Conservation (phyloP, 2,797 vertebrate genomes). For the Sebastes taczanowskii region DNA sequence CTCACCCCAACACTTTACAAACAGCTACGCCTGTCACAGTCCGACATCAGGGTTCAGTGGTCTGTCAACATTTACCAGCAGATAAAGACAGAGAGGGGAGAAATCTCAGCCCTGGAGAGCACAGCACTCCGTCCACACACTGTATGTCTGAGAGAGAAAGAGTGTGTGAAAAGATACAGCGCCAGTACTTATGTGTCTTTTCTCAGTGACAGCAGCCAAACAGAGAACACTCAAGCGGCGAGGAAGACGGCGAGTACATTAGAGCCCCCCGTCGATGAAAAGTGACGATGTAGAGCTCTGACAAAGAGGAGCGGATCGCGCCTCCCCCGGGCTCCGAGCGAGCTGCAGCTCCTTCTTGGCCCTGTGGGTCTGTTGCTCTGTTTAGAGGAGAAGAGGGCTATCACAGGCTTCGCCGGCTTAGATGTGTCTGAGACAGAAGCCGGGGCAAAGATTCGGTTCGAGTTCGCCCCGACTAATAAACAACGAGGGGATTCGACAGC, state of each 20-base stretch:
- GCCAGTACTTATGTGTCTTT: slow-evolving; percentile 90
- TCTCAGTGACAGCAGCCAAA: slow-evolving; percentile 90
- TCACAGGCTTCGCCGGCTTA: slow-evolving; percentile 47
- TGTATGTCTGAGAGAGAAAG: slow-evolving; percentile 39
- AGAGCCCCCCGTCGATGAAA: slow-evolving; percentile 72
- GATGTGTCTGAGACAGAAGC: slow-evolving; percentile 45
- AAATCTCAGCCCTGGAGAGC: slow-evolving; percentile 87
- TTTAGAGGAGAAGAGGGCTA: slow-evolving; percentile 35
- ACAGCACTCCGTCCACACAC: slow-evolving; percentile 63
- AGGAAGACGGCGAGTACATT: slow-evolving; percentile 73
- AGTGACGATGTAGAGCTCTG: slow-evolving; percentile 91
- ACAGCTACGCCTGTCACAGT: slow-evolving; percentile 88
- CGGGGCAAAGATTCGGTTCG: slow-evolving; percentile 42
- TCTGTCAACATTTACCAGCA: slow-evolving; percentile 91
- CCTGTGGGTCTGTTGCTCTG: slow-evolving; percentile 41
- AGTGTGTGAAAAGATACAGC: slow-evolving; percentile 82
- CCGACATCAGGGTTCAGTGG: slow-evolving; percentile 91
- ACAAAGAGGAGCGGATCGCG: slow-evolving; percentile 92
- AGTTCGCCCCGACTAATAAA: slow-evolving; percentile 67
- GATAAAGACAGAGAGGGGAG: slow-evolving; percentile 92
- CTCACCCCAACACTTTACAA: slow-evolving; percentile 79
- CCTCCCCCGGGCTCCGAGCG: slow-evolving; percentile 85
- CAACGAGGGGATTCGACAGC: slow-evolving; percentile 65
- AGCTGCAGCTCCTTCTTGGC: slow-evolving; percentile 38
- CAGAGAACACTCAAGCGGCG: slow-evolving; percentile 88